These are phyloP conservation scores for Campoletis raptor DNA, from an alignment of 2,888 invertebrate genomes.

Conservation along the genomic window DNA sequence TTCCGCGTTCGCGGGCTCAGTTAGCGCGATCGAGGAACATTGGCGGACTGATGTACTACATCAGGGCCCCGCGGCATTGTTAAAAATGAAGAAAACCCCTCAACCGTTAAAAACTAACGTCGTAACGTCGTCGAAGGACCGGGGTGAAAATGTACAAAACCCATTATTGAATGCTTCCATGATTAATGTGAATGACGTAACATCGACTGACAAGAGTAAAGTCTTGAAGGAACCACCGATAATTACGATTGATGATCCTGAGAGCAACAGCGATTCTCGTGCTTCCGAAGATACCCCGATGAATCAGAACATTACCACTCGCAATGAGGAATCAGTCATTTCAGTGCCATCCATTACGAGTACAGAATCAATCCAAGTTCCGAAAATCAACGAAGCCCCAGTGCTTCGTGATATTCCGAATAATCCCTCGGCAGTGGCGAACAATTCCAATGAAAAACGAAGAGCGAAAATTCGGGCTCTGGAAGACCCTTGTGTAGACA, in stretches of 20 bases:
- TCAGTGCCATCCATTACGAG: slow-evolving; percentile 6
- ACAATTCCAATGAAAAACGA: background rate
- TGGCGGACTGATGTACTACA: slow-evolving; percentile 67
- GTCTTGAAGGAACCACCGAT: background rate
- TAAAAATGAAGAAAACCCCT: background rate
- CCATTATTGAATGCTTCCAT: slow-evolving; percentile 12
- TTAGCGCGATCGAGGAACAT: slow-evolving; percentile 72
- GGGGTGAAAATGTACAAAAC: background rate
- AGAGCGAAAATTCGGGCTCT: slow-evolving; percentile 35
- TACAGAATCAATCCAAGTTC: background rate
- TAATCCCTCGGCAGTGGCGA: background rate
- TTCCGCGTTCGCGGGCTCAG: slow-evolving; percentile 40
- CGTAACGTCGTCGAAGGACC: slow-evolving; percentile 50
- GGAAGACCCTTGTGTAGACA: slow-evolving; percentile 56
- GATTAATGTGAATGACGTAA: background rate
- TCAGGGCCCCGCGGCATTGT: background rate
- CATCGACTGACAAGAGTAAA: slow-evolving; percentile 21
- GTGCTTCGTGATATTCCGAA: background rate
- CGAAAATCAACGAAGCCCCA: background rate
- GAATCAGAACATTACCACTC: background rate
- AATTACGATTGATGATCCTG: background rate
- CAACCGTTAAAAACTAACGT: background rate
- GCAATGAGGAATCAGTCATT: background rate
- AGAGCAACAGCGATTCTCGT: slow-evolving; percentile 11
- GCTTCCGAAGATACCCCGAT: background rate